These are phyloP conservation scores for Alosa sapidissima DNA, from an alignment of 2,797 vertebrate species.

Conservation along the genomic window DNA sequence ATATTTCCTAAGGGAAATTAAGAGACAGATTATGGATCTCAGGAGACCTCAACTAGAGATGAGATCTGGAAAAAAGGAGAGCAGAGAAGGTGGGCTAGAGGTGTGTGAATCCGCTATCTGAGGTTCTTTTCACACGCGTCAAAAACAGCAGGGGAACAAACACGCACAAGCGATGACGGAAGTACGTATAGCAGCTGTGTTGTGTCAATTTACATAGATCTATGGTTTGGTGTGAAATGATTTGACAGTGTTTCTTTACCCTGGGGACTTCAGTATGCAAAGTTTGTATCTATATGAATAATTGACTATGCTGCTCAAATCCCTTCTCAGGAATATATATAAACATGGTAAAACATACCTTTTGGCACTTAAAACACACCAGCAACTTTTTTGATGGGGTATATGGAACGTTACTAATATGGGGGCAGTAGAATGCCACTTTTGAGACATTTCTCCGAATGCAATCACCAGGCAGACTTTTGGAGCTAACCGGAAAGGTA, in stretches of 20 bases:
- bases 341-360: neutral
- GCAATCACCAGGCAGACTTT: slow-evolving; percentile 7
- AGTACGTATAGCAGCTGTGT: neutral
- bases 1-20: slow-evolving; percentile 79
- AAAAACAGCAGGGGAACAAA: slow-evolving; percentile 56
- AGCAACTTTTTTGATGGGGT: neutral
- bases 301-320: neutral
- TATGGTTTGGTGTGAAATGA: slow-evolving; percentile 4
- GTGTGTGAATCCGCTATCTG: slow-evolving; percentile 60
- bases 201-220: slow-evolving; percentile 14
- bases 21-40: slow-evolving; percentile 76
- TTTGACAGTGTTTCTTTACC: neutral
- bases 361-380: neutral
- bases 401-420: neutral
- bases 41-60: slow-evolving; percentile 72
- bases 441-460: neutral
- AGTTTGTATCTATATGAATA: neutral
- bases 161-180: neutral
- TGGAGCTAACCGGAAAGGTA: slow-evolving; percentile 49
- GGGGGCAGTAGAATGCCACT: neutral
- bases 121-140: slow-evolving; percentile 75
- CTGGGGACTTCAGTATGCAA: neutral
- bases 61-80: slow-evolving; percentile 68
- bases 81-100: slow-evolving; percentile 72
- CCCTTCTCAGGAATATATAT: neutral